A percentile compares a stretch with the other conserved stretches of the same genome.
Conservation (phyloP, 2,888 invertebrate species). For the Ophonus ardosiacus region DNA sequence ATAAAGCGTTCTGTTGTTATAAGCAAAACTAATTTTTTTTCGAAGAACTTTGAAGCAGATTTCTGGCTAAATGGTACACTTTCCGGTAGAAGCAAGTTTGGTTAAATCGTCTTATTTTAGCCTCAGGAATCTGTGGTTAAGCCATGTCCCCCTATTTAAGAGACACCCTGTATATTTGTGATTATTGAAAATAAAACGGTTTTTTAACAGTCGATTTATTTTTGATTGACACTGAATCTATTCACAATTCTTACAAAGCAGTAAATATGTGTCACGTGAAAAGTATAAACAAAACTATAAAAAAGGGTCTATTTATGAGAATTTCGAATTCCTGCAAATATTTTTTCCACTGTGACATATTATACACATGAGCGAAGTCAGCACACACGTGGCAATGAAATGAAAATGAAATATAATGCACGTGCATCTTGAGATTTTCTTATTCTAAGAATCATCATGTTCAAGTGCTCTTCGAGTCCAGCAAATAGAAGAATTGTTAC, state of each 20-base stretch:
- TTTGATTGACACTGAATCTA: background rate
- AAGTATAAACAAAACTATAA: background rate
- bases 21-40: too few species aligned
- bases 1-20: too few species aligned
- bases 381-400: background rate
- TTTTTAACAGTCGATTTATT: too few species aligned
- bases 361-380: background rate
- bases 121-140: too few species aligned
- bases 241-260: background rate
- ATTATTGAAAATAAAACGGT: too few species aligned
- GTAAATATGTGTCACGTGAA: background rate
- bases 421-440: conserved; percentile 27
- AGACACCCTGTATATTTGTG: too few species aligned
- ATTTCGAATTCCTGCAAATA: background rate
- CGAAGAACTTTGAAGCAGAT: too few species aligned
- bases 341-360: background rate
- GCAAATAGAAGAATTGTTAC: conserved; percentile 7
- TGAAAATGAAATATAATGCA: background rate
- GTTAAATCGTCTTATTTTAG: too few species aligned
- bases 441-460: background rate
- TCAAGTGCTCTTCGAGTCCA: background rate
- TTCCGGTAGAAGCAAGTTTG: too few species aligned
- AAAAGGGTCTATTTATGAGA: background rate
- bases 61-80: too few species aligned
- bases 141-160: too few species aligned